Base-by-base conservation (phyloP, 1,140 invertebrate genomes). In the Zeugodacus cucurbitae region DNA sequence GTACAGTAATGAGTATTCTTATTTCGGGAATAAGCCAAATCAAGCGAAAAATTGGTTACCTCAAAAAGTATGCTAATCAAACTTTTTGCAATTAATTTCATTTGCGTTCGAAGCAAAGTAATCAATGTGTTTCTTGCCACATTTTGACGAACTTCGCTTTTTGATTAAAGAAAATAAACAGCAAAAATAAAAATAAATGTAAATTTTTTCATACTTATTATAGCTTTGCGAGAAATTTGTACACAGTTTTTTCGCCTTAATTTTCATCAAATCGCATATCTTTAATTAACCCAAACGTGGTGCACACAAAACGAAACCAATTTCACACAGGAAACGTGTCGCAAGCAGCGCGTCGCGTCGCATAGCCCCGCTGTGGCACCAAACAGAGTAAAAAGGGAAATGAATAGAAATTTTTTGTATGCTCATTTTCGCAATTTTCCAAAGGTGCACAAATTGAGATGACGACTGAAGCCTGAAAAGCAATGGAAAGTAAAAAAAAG, bases 201-300 rank as follows among this genome's bases (percentile, higher is more conserved):
- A 3, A 3, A 54, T 20, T 4, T 54, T 17, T 17, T 54, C 20
- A 54, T 54, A 54, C 14, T 54, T 17, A 54, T 17, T 54, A 54
- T 54, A 11, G 17, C 48, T 54, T 54, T 20, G 48, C 5, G 14
- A 54, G 17, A 54, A 54, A 11, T 54, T 54, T 54, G 48, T 54
- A 54, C n/a, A 26, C 1, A 8, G 10, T 32, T 67, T 67, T 67
- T 67, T 67, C 20, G n/a, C n/a, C 3, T 22, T 37, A 74, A 74
- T 74, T 74, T 74, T 37, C 67, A 37, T 41, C 67, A 74, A 74
- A 37, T 74, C 67, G 34, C 32, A n/a, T n/a, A 74, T 22, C 34
- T 74, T 41, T 74, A 74, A 74, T 74, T 74, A 74, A 74, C 67
- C 20, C 67, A 74, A 74, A 74, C 67, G 34, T 74, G 67, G 32